Evolutionary conservation across 2,113 vertebrate species (phyloP).

Genomic region (Oreochromis aureus): DNA sequence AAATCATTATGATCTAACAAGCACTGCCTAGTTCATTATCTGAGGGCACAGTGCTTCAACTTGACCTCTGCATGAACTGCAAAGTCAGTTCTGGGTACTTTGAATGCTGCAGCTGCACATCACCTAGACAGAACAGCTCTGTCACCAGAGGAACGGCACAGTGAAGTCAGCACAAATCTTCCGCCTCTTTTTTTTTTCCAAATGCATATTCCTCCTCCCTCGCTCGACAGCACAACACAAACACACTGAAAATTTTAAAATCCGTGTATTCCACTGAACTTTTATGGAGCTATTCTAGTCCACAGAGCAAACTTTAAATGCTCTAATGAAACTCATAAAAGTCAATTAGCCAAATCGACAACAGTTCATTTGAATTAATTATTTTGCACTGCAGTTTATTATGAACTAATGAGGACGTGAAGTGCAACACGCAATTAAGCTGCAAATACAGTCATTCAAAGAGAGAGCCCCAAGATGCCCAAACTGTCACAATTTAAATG

Average conservation of each 20-base stretch:
- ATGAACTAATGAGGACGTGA: background rate
- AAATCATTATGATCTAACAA: background rate
- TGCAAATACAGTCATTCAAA: background rate
- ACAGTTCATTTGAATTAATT: background rate
- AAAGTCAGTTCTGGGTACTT: slow-evolving; percentile 16
- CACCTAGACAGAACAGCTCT: background rate
- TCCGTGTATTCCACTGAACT: background rate
- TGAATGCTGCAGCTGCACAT: slow-evolving; percentile 58
- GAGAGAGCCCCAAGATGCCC: background rate
- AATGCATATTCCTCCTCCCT: background rate
- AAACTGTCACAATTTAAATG: background rate
- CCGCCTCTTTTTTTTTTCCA: background rate
- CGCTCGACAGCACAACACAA: background rate
- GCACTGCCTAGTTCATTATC: background rate
- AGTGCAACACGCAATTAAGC: background rate
- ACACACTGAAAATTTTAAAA: background rate
- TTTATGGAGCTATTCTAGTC: background rate
- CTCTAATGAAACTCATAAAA: background rate
- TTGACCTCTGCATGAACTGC: slow-evolving; percentile 17
- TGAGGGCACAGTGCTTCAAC: background rate
- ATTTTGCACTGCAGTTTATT: background rate
- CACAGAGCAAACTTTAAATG: background rate
- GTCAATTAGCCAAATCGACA: background rate
- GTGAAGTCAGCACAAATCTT: slow-evolving; percentile 48
- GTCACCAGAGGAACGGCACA: slow-evolving; percentile 12